Conservation (phyloP, 2,113 vertebrate genomes). For the Ctenomys sociabilis region DNA sequence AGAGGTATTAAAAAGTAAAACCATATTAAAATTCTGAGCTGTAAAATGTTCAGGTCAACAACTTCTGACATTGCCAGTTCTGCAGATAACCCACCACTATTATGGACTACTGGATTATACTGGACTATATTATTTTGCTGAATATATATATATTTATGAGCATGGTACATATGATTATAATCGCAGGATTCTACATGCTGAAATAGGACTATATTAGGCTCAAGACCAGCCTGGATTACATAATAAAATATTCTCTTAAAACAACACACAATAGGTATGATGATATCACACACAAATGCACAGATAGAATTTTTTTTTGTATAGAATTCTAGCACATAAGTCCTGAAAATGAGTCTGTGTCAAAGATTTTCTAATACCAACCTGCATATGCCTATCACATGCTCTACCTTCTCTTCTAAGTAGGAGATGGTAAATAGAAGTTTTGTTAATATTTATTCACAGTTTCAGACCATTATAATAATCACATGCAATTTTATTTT, state of each 20-base stretch:
- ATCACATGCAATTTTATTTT: background rate
- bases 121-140: no score
- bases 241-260: background rate
- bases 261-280: background rate
- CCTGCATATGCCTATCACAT: background rate
- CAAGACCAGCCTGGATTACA: background rate
- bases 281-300: background rate
- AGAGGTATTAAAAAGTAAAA: no score
- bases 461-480: slow-evolving; percentile 12
- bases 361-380: background rate
- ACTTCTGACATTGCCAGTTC: no score
- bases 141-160: no score
- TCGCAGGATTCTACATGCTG: background rate
- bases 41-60: no score
- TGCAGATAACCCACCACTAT: no score
- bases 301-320: background rate
- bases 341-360: background rate
- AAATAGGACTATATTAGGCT: background rate
- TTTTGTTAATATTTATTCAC: slow-evolving; percentile 18
- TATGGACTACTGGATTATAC: no score
- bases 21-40: no score
- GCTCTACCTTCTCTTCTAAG: background rate
- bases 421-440: background rate
- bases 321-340: background rate
- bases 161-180: background rate